A percentile compares a stretch with the other conserved stretches of the same genome.
Conservation (phyloP, 2,113 vertebrate genomes). For the Rhinoderma darwinii region DNA sequence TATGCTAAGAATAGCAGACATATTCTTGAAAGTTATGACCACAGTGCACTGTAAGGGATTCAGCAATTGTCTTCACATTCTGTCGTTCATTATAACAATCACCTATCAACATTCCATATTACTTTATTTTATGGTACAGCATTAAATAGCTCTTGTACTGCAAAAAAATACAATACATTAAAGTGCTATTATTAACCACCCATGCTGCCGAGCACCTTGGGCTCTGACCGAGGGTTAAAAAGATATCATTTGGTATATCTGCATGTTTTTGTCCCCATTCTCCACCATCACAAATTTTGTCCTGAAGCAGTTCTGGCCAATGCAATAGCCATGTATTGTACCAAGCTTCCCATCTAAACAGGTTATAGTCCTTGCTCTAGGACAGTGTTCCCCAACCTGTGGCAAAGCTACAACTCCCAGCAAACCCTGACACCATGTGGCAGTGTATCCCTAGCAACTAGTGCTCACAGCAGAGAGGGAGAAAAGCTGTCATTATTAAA, state of each 20-base stretch:
- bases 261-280: not conserved
- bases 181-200: not conserved
- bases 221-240: not conserved
- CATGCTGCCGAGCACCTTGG: not conserved
- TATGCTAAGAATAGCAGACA: slow-evolving; percentile 26
- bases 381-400: too few species aligned
- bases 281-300: too few species aligned
- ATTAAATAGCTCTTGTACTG: not conserved
- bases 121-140: slow-evolving; percentile 14
- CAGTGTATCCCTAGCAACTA: too few species aligned
- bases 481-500: too few species aligned
- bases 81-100: not conserved
- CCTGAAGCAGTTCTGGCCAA: too few species aligned
- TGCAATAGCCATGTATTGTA: too few species aligned
- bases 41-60: not conserved
- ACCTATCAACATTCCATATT: not conserved
- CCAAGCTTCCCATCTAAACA: too few species aligned
- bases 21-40: not conserved
- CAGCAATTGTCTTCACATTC: slow-evolving; percentile 3
- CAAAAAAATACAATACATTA: not conserved
- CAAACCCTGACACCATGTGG: too few species aligned
- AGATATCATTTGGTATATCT: not conserved
- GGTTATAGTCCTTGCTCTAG: too few species aligned
- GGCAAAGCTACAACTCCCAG: too few species aligned
- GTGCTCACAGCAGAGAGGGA: too few species aligned